Percentiles rank a stretch among this genome's conserved stretches.
Conservation (phyloP, 2,888 invertebrate genomes). For the Anoncus sp. region DNA sequence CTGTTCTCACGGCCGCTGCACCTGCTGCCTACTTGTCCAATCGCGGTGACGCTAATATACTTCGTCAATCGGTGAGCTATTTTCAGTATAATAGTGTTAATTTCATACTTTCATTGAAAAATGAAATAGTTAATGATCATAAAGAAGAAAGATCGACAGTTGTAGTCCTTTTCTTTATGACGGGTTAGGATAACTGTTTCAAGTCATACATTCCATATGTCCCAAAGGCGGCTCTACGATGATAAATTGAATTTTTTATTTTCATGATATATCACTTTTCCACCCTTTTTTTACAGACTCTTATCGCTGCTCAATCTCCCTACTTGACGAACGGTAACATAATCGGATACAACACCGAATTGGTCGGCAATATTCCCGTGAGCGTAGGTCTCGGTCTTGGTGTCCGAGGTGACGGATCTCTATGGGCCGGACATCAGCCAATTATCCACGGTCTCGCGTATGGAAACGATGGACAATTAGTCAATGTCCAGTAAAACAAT, state of each 20-base stretch:
- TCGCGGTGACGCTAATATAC: conserved; percentile 61
- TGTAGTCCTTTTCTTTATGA: too few species aligned
- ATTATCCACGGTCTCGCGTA: conserved; percentile 52
- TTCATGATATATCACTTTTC: not conserved
- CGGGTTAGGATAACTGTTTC: too few species aligned
- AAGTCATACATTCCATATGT: too few species aligned
- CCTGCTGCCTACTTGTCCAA: conserved; percentile 55
- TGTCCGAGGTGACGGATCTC: conserved; percentile 65
- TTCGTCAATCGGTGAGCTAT: conserved; percentile 66
- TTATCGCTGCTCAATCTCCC: conserved; percentile 62
- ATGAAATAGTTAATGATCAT: not conserved
- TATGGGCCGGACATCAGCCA: conserved; percentile 65
- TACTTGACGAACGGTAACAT: conserved; percentile 63
- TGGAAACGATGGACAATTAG: conserved; percentile 61
- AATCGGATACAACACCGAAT: conserved; percentile 60
- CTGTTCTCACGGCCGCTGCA: conserved; percentile 62
- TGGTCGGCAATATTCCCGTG: conserved; percentile 61
- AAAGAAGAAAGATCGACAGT: too few species aligned
- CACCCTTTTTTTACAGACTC: conserved; percentile 49
- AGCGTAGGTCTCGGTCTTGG: conserved; percentile 70
- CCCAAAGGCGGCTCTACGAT: too few species aligned
- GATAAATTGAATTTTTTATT: not conserved
- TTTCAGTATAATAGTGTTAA: not conserved
- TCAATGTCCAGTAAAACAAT: conserved; percentile 56
- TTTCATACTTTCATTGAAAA: not conserved